Percentiles rank a stretch among this genome's conserved stretches.
Conservation (phyloP, 2,888 invertebrate species). For the Euproctis similis region DNA sequence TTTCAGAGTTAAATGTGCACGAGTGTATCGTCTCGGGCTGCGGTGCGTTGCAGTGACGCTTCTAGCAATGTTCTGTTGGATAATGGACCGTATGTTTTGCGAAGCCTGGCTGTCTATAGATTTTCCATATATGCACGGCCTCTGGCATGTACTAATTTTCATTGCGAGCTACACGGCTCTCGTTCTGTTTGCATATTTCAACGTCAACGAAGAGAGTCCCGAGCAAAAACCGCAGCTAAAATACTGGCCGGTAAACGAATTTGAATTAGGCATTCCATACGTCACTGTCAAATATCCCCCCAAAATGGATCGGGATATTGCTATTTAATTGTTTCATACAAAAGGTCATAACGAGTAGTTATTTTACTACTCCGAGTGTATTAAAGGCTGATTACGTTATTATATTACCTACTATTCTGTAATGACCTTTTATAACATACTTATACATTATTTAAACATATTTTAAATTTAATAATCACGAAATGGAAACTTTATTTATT, state of each 20-base stretch:
- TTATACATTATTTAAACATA: too few relatives aligned
- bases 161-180: conserved; percentile 85
- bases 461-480: too few relatives aligned
- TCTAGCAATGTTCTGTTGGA: conserved; percentile 84
- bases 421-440: conserved; percentile 4
- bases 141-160: conserved; percentile 89
- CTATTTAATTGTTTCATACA: conserved; percentile 45
- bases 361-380: conserved; percentile 4
- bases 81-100: conserved; percentile 86
- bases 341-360: background rate
- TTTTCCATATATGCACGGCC: conserved; percentile 88
- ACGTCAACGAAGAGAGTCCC: conserved; percentile 82
- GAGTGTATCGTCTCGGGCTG: conserved; percentile 82
- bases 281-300: conserved; percentile 79
- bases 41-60: conserved; percentile 81
- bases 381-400: conserved; percentile 16
- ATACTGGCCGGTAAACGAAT: conserved; percentile 87
- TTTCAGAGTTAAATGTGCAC: conserved; percentile 76
- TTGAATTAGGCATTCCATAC: conserved; percentile 86
- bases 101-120: conserved; percentile 85
- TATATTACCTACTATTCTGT: too few relatives aligned
- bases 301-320: conserved; percentile 59
- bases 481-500: too few relatives aligned
- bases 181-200: conserved; percentile 87
- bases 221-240: conserved; percentile 80